These are phyloP conservation scores for Eurytoma californica DNA, from an alignment of 2,888 invertebrate species.

Conservation along the genomic window DNA sequence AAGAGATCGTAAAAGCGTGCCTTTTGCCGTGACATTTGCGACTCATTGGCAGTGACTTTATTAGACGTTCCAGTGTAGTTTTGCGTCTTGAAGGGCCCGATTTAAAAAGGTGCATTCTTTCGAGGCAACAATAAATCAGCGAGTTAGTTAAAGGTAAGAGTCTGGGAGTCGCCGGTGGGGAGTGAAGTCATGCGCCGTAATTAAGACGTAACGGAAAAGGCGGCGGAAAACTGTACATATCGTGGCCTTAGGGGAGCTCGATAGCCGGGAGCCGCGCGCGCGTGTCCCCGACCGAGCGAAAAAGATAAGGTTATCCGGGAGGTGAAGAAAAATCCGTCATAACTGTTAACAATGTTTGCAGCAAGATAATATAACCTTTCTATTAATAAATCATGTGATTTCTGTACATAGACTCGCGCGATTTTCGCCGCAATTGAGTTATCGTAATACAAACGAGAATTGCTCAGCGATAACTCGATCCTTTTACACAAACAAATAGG, in stretches of 20 bases:
- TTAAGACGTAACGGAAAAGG: slow-evolving; percentile 37
- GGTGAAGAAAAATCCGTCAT: slow-evolving; percentile 49
- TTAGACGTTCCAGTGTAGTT: too few species aligned
- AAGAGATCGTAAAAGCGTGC: too few species aligned
- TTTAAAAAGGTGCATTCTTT: not conserved
- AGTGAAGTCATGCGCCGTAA: slow-evolving; percentile 16
- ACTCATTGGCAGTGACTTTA: too few species aligned
- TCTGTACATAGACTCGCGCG: not conserved
- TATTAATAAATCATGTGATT: slow-evolving; percentile 33
- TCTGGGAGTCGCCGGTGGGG: too few species aligned
- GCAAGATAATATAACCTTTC: slow-evolving; percentile 31
- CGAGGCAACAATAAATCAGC: slow-evolving; percentile 24
- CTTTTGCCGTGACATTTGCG: too few species aligned
- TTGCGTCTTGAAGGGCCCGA: not conserved
- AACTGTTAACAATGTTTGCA: slow-evolving; percentile 42
- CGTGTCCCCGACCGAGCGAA: slow-evolving; percentile 27
- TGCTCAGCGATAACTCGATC: not conserved
- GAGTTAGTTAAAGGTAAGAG: slow-evolving; percentile 2
- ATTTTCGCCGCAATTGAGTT: not conserved
- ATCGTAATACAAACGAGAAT: slow-evolving; percentile 24
- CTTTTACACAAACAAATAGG: not conserved
- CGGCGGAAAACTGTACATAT: slow-evolving; percentile 31
- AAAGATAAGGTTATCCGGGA: slow-evolving; percentile 47
- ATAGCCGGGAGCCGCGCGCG: slow-evolving; percentile 9
- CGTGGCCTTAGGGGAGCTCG: slow-evolving; percentile 28